Evolutionary conservation across 2,888 invertebrate genomes (phyloP).

Genomic region (Tinea trinotella): DNA sequence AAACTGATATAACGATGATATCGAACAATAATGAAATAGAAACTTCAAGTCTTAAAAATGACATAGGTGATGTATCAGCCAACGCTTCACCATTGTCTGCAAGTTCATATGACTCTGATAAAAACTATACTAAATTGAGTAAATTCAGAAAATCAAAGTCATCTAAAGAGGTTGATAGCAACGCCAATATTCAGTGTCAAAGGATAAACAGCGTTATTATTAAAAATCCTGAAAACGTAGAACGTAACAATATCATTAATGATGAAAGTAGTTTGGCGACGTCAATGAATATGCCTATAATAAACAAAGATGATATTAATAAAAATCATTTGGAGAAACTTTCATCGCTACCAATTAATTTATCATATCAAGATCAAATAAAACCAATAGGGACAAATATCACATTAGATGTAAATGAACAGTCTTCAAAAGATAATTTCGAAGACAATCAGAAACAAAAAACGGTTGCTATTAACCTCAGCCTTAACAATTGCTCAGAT

Average conservation of each 20-base stretch:
- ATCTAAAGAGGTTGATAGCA: slow-evolving; percentile 24
- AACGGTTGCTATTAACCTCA: background rate
- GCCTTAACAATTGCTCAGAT: background rate
- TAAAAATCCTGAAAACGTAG: slow-evolving; percentile 58
- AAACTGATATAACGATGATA: slow-evolving; percentile 27
- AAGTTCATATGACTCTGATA: slow-evolving; percentile 28
- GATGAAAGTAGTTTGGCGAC: background rate
- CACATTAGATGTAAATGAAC: background rate
- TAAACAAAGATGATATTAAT: background rate
- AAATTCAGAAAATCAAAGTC: slow-evolving; percentile 51
- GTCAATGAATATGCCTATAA: background rate
- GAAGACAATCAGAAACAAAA: background rate
- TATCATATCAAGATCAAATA: slow-evolving; percentile 21
- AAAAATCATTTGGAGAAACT: background rate
- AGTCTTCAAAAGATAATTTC: background rate
- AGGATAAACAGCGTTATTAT: slow-evolving; percentile 64
- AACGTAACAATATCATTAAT: slow-evolving; percentile 22
- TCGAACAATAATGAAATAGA: slow-evolving; percentile 18
- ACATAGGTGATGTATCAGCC: background rate
- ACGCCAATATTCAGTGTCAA: slow-evolving; percentile 27
- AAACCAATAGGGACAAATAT: background rate
- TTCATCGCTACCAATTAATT: slow-evolving; percentile 20
- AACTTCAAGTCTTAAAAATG: background rate
- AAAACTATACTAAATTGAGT: slow-evolving; percentile 48
- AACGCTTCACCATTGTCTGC: background rate